phyloP scores from a whole-genome alignment of 1,140 invertebrate genomes.

The Aphidius ervi region DNA sequence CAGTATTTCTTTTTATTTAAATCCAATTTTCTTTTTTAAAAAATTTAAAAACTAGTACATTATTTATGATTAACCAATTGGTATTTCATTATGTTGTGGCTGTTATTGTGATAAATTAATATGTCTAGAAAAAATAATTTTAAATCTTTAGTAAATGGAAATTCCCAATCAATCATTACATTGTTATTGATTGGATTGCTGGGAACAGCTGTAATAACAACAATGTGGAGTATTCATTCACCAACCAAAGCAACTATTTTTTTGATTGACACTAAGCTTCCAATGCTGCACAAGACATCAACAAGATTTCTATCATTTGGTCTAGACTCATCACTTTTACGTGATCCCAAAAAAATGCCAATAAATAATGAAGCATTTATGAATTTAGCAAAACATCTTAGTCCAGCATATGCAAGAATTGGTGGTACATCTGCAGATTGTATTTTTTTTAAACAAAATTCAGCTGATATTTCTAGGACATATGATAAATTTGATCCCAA shows the following conservation, averaged over 20 bases:
- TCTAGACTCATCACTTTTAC: conserved; percentile 44
- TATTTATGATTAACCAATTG: too few relatives aligned
- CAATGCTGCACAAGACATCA: conserved; percentile 30
- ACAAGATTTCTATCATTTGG: conserved; percentile 48
- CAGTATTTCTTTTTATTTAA: too few relatives aligned
- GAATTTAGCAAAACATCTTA: conserved; percentile 55
- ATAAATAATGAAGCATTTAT: conserved; percentile 46
- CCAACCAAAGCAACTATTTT: background rate
- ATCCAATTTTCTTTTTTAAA: too few relatives aligned
- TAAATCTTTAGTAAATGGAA: too few relatives aligned
- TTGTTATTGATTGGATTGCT: too few relatives aligned
- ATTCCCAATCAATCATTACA: too few relatives aligned
- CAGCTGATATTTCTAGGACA: background rate
- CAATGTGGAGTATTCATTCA: too few relatives aligned
- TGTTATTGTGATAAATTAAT: too few relatives aligned
- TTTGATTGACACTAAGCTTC: background rate
- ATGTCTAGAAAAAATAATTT: too few relatives aligned
- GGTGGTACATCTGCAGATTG: conserved; percentile 67
- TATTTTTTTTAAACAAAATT: conserved; percentile 54
- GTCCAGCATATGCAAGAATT: conserved; percentile 60
- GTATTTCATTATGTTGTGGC: too few relatives aligned
- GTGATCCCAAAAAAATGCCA: conserved; percentile 37
- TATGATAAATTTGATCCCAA: conserved; percentile 27
- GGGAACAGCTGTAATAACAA: too few relatives aligned
- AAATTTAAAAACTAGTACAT: too few relatives aligned